Conservation (phyloP, 2,113 vertebrate species). For the Dasypus novemcinctus region DNA sequence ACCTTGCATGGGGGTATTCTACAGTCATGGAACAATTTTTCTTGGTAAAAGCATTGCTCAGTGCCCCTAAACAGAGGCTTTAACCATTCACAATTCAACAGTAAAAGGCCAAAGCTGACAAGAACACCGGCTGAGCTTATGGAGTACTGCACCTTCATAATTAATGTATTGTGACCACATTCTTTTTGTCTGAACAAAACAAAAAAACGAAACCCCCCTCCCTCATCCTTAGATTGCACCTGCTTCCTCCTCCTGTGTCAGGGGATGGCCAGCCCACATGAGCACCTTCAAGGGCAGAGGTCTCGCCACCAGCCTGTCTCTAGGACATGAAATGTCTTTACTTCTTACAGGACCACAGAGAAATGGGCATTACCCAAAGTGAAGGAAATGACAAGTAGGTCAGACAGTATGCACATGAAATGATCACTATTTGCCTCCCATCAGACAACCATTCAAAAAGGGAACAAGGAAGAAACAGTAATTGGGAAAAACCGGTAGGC, state of each 20-base stretch:
- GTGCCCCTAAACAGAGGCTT: neutral
- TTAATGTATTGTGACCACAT: neutral
- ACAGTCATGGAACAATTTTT: neutral
- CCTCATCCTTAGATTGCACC: neutral
- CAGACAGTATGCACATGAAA: neutral
- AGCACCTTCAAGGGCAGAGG: neutral
- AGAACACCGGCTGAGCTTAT: neutral
- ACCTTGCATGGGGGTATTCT: neutral
- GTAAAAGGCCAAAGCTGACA: neutral
- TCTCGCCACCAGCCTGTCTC: neutral
- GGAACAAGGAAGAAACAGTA: neutral
- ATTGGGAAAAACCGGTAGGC: neutral
- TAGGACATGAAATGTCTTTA: neutral
- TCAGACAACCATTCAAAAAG: neutral
- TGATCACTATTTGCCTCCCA: neutral
- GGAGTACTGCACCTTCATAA: neutral
- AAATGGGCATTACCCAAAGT: neutral
- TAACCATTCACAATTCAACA: neutral
- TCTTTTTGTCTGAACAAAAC: neutral
- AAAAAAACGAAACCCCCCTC: neutral
- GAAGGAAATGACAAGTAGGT: neutral
- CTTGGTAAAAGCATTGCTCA: neutral
- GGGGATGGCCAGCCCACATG: neutral
- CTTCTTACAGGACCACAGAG: neutral
- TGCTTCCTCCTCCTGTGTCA: neutral